phyloP scores from a whole-genome alignment of 2,797 vertebrate species.

The Oreochromis mossambicus region DNA sequence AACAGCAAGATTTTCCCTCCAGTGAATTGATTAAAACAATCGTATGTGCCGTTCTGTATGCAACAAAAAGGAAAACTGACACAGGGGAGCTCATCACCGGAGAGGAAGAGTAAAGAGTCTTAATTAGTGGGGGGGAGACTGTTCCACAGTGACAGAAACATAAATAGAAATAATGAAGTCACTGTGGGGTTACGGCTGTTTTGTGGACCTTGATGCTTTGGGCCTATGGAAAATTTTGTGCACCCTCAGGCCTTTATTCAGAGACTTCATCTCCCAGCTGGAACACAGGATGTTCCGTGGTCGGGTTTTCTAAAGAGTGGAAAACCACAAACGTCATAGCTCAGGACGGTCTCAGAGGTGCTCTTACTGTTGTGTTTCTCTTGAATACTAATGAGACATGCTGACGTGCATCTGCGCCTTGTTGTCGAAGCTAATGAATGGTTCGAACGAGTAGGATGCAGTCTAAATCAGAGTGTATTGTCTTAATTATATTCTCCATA shows the following conservation, averaged over 20 bases:
- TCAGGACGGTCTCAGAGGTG: background rate
- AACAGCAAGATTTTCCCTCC: conserved; percentile 29
- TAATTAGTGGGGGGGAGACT: conserved; percentile 62
- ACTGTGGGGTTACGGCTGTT: conserved; percentile 60
- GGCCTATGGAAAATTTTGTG: conserved; percentile 33
- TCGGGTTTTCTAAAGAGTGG: conserved; percentile 19
- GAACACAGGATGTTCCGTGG: conserved; percentile 18
- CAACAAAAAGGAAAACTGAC: conserved; percentile 53
- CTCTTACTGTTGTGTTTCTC: background rate
- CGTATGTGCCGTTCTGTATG: conserved; percentile 28
- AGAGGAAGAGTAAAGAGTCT: conserved; percentile 60
- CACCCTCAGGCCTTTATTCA: conserved; percentile 39
- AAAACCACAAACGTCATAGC: conserved; percentile 24
- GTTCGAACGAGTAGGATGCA: background rate
- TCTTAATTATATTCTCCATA: background rate
- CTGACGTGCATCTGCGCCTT: conserved; percentile 3
- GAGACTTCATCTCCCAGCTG: conserved; percentile 31
- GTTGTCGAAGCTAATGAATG: background rate
- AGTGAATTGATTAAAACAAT: conserved; percentile 63
- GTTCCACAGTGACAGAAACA: conserved; percentile 49
- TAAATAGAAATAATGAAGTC: conserved; percentile 77
- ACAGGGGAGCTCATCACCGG: conserved; percentile 57
- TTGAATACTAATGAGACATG: conserved; percentile 17
- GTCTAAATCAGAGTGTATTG: background rate
- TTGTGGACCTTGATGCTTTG: conserved; percentile 37